Evolutionary conservation across 2,797 vertebrate genomes (phyloP), one percentile per base, ranked within the genome.

Genomic region (Takifugu ocellatus): DNA sequence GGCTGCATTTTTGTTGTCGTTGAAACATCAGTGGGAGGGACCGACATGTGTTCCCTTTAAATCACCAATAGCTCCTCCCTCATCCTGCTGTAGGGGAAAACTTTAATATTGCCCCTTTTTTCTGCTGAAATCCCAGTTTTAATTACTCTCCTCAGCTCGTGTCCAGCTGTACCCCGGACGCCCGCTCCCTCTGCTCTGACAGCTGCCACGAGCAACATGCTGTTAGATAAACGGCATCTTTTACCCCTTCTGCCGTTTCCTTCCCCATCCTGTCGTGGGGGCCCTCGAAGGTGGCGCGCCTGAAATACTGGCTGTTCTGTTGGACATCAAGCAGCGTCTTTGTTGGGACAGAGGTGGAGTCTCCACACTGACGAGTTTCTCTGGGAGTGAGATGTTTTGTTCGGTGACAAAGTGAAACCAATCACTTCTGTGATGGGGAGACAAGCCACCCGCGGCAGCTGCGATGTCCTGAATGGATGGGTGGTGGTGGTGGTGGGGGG

Each of bases 61-160:
- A 64, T 70, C 69, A 75, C 53, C 51, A 75, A 75, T 76, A 80
- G 79, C 77, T 66, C 63, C 31, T 15, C 55, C 47, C 65, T 76
- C 56, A 33, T 66, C 26, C 36, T 70, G 31, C 62, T 74, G 33
- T 53, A 65, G 17, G 54, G 29, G 49, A 70, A 14, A 43, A 59
- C 67, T 48, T 63, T 70, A 56, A 63, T 56, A 55, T 25, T 16
- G 42, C 29, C 59, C 49, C 54, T 61, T 14, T 59, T 7, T 56
- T 17, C 6, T 7, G 21, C 11, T 21, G 36, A 39, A 39, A 39
- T 14, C 14, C 3, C 10, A 2, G 36, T 39, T 39, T 14, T 39
- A 14, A 14, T 39, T 12, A 14, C 36, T 39, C 1, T 39, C 36
- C 33, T 12, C 6, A 9, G 9, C 33, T 12, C 59, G 7, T 54